These are phyloP conservation scores for Urechis unicinctus DNA, from an alignment of 2,888 invertebrate genomes.

Conservation along the genomic window DNA sequence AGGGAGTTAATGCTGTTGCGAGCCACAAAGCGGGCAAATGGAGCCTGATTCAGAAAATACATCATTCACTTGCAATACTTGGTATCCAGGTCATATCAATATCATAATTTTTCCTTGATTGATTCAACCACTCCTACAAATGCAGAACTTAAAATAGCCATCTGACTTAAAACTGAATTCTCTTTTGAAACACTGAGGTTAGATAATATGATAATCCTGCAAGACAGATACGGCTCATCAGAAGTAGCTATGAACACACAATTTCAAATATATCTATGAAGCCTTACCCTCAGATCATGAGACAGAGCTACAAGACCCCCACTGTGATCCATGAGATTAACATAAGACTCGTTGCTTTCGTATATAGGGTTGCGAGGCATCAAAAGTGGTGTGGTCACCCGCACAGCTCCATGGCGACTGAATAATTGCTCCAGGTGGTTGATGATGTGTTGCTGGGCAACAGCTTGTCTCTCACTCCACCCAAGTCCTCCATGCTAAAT, in stretches of 20 bases:
- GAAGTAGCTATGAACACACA: too few species aligned
- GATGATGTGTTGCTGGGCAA: constrained; percentile 55
- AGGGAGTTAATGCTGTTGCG: constrained; percentile 69
- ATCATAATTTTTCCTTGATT: too few species aligned
- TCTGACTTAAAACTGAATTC: too few species aligned
- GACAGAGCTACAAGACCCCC: constrained; percentile 81
- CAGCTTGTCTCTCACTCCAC: neutral
- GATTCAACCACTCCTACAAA: too few species aligned
- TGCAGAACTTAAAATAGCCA: too few species aligned
- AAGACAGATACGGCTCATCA: too few species aligned
- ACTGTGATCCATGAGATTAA: constrained; percentile 78
- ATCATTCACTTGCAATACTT: too few species aligned
- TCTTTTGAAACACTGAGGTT: neutral
- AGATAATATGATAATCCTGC: neutral
- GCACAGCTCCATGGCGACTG: constrained; percentile 62
- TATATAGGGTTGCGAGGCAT: constrained; percentile 64
- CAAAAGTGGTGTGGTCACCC: constrained; percentile 71
- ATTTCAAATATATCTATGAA: too few species aligned
- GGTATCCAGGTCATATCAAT: too few species aligned
- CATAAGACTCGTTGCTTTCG: constrained; percentile 51
- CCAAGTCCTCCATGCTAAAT: too few species aligned
- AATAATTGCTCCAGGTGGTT: constrained; percentile 41
- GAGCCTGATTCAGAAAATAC: constrained; percentile 51
- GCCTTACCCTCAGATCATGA: constrained; percentile 66
- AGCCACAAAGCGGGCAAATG: constrained; percentile 74